Evolutionary conservation across 37 sponge, comb jelly and placozoan genomes (phyloP).

Genomic region (Axinella damicornis): DNA sequence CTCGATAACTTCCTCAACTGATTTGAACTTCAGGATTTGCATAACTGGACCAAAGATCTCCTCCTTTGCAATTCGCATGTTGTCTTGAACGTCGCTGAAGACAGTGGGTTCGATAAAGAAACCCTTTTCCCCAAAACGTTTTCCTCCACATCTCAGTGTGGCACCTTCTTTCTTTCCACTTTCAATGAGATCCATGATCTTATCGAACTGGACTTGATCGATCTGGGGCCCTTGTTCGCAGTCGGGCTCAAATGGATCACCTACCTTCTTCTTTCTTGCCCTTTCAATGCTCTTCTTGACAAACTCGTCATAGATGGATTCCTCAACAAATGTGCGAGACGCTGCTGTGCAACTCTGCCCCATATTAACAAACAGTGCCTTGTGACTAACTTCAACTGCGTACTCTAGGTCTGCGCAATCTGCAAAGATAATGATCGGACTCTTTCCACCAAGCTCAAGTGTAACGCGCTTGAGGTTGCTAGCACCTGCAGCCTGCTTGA

Average conservation of each 20-base stretch:
- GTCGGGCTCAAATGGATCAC: slow-evolving; percentile 74
- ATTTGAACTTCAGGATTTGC: slow-evolving; percentile 94
- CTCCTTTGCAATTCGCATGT: slow-evolving; percentile 92
- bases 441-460: slow-evolving; percentile 95
- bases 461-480: slow-evolving; percentile 91
- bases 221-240: slow-evolving; percentile 90
- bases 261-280: slow-evolving; percentile 69
- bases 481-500: slow-evolving; percentile 84
- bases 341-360: slow-evolving; percentile 95
- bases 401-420: slow-evolving; percentile 85
- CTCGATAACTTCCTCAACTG: slow-evolving; percentile 88
- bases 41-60: slow-evolving; percentile 97
- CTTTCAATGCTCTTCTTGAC: slow-evolving; percentile 74
- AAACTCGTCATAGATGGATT: slow-evolving; percentile 93
- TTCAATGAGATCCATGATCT: slow-evolving; percentile 88
- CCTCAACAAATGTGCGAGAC: slow-evolving; percentile 84
- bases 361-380: slow-evolving; percentile 87
- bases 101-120: slow-evolving; percentile 94
- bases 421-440: slow-evolving; percentile 86
- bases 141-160: slow-evolving; percentile 86
- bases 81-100: slow-evolving; percentile 84
- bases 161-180: slow-evolving; percentile 90
- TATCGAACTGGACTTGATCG: slow-evolving; percentile 87
- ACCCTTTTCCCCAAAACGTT: slow-evolving; percentile 85
- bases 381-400: slow-evolving; percentile 79